Conservation (phyloP, 2,113 vertebrate genomes). For the Rutilus rutilus region DNA sequence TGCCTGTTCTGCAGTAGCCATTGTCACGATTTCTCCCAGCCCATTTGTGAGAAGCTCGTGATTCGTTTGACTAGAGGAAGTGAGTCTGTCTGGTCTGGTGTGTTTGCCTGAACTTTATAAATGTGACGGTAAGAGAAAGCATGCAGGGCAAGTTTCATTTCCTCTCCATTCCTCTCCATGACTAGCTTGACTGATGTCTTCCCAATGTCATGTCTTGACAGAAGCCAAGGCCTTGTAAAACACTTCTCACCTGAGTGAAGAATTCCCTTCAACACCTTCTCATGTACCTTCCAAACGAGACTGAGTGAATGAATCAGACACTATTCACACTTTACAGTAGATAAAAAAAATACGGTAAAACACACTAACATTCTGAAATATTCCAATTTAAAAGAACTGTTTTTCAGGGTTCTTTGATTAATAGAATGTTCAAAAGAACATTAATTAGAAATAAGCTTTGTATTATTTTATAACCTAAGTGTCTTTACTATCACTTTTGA, state of each 20-base stretch:
- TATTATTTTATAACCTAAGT: not conserved
- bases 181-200: constrained; percentile 37
- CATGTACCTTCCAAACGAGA: not conserved
- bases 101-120: not conserved
- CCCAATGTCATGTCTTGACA: constrained; percentile 16
- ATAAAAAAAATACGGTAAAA: not conserved
- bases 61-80: constrained; percentile 2
- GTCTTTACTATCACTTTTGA: not conserved
- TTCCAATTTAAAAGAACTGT: not conserved
- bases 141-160: constrained; percentile 35
- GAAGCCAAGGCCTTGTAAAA: constrained; percentile 33
- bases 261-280: constrained; percentile 34
- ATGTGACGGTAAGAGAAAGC: not conserved
- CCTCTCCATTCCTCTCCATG: constrained; percentile 20
- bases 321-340: not conserved
- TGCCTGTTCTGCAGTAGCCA: not conserved
- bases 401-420: not conserved
- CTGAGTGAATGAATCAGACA: not conserved
- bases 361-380: not conserved
- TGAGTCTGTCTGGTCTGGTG: constrained; percentile 7
- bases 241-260: constrained; percentile 25
- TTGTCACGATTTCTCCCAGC: not conserved
- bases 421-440: not conserved
- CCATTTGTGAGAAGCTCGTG: not conserved
- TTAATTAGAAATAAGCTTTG: not conserved